A percentile compares a stretch with the other conserved stretches of the same genome.
phyloP scores from a whole-genome alignment of 1,140 invertebrate genomes.

The Nylanderia fulva region DNA sequence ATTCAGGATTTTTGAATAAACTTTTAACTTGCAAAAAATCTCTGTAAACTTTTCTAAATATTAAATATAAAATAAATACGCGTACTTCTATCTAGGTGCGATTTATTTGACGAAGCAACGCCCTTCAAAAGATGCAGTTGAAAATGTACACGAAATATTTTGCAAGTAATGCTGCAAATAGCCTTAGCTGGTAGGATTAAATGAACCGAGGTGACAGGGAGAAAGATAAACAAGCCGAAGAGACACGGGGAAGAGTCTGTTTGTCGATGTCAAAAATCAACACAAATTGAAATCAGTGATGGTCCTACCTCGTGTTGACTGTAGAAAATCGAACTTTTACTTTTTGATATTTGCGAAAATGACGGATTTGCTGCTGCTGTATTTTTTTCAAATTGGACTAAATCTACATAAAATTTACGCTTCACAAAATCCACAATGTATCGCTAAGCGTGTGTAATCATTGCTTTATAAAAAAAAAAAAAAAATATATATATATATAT shows the following conservation, averaged over 20 bases:
- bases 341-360: conserved; percentile 51
- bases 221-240: conserved; percentile 80
- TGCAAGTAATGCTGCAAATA: conserved; percentile 82
- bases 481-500: too few relatives aligned
- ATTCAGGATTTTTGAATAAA: not conserved
- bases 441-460: not conserved
- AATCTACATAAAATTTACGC: conserved; percentile 22
- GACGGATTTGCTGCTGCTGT: conserved; percentile 53
- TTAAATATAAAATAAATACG: conserved; percentile 26
- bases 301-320: conserved; percentile 75
- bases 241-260: conserved; percentile 78
- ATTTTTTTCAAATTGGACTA: conserved; percentile 42
- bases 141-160: conserved; percentile 81
- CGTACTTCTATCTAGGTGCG: not conserved
- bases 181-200: conserved; percentile 77
- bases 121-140: conserved; percentile 49
- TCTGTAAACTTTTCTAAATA: conserved; percentile 31
- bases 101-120: conserved; percentile 35
- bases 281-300: conserved; percentile 83
- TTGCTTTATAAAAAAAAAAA: not conserved
- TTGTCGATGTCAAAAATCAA: conserved; percentile 85
- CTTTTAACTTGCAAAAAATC: conserved; percentile 12
- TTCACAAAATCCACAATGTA: not conserved
- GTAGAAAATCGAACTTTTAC: conserved; percentile 74
- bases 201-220: conserved; percentile 77